Base-by-base conservation (phyloP, 2,797 vertebrate genomes). In the Notolepis coatsorum region DNA sequence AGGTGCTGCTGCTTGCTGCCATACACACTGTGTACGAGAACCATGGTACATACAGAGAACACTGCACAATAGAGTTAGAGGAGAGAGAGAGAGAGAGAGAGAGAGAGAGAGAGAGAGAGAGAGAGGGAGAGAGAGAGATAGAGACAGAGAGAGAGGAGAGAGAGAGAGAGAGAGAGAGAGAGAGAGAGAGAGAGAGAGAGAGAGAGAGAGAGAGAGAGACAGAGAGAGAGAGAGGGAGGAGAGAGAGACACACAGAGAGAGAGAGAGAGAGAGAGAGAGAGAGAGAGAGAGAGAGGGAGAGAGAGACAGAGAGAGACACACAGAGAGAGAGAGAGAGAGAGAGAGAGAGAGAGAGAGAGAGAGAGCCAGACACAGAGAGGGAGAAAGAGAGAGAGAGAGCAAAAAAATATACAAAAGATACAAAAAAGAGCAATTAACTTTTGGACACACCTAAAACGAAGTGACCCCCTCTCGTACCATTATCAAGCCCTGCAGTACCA, bases 221-320 rank as follows among this genome's bases (percentile, higher is more conserved):
- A 75, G 35, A 68, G 45, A 45, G 30, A 18, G 21, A 49, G 35
- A 31, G 1, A 6, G 23, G 25, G n/a, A n/a, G n/a, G n/a, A n/a
- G n/a, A n/a, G n/a, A n/a, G n/a, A n/a, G n/a, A n/a, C n/a, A n/a
- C n/a, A n/a, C n/a, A n/a, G n/a, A n/a, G n/a, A n/a, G n/a, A n/a
- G n/a, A n/a, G n/a, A n/a, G 18, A 38, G 18, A 46, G 10, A 21
- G 38, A 50, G 28, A 59, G 38, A 68, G 50, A 63, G 60, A 61
- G 76, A n/a, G 35, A 68, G 45, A 45, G 30, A 18, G 21, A 49
- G 35, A 31, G 1, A 6, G 23, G 25, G 18, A 38, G 18, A 46
- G 10, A 21, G 38, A 50, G 28, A 59, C 31, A 68, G 50, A 63
- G 60, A 61, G 76, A n/a, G n/a, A n/a, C n/a, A n/a, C n/a, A n/a